phyloP scores from a whole-genome alignment of 1,140 invertebrate genomes.

The Euglossa dilemma region DNA sequence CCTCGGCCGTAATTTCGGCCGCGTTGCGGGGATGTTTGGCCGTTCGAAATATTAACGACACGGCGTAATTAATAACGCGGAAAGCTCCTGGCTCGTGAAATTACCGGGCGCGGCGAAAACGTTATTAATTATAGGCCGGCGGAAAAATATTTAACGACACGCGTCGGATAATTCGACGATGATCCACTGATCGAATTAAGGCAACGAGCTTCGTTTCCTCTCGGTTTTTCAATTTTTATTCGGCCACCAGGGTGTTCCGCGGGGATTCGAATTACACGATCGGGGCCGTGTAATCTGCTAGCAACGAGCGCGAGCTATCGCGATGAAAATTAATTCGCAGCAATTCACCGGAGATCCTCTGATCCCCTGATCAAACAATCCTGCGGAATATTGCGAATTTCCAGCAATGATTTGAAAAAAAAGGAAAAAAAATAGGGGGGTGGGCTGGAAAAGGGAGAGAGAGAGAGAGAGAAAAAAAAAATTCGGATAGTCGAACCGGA shows the following conservation, averaged over 20 bases:
- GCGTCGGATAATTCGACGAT: neutral
- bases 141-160: neutral
- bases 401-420: slow-evolving; percentile 33
- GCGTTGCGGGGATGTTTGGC: too few species aligned
- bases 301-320: slow-evolving; percentile 29
- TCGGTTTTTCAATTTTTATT: slow-evolving; percentile 45
- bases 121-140: neutral
- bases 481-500: neutral
- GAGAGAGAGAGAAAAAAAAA: neutral
- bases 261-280: slow-evolving; percentile 48
- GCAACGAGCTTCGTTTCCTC: slow-evolving; percentile 7
- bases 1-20: too few species aligned
- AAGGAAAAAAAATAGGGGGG: neutral
- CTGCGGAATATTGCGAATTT: slow-evolving; percentile 38
- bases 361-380: slow-evolving; percentile 49
- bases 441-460: neutral
- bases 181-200: slow-evolving; percentile 3
- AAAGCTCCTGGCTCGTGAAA: too few species aligned
- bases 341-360: slow-evolving; percentile 43
- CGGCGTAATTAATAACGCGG: too few species aligned
- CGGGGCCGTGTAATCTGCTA: slow-evolving; percentile 33
- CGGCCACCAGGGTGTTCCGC: neutral
- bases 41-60: too few species aligned
- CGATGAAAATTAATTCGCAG: slow-evolving; percentile 52
- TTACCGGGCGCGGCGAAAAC: neutral